Evolutionary conservation across 2,113 vertebrate species (phyloP).

Genomic region (Xenopus tropicalis): UCB_Xtro_10.0 CM004446.2:71653501-71654000

Average conservation of each 20-base stretch:
- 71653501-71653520: too few species aligned
- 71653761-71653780: not conserved
- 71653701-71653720: not conserved
- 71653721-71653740: too few species aligned
- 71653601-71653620: constrained; percentile 30
- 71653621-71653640: constrained; percentile 10
- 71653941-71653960: too few species aligned
- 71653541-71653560: constrained; percentile 24
- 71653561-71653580: constrained; percentile 32
- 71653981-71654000: too few species aligned
- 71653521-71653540: not conserved
- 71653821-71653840: too few species aligned
- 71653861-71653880: too few species aligned
- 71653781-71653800: not conserved
- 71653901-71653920: too few species aligned
- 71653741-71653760: not conserved
- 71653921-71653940: too few species aligned
- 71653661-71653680: constrained; percentile 5
- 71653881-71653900: too few species aligned
- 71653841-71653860: too few species aligned
- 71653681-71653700: constrained; percentile 4
- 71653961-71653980: too few species aligned
- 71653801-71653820: too few species aligned
- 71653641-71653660: constrained; percentile 15
- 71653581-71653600: constrained; percentile 26